Evolutionary conservation across 2,797 vertebrate species (phyloP), one percentile per base, ranked within the genome.

Genomic region (Sebastolobus altivelis): DNA sequence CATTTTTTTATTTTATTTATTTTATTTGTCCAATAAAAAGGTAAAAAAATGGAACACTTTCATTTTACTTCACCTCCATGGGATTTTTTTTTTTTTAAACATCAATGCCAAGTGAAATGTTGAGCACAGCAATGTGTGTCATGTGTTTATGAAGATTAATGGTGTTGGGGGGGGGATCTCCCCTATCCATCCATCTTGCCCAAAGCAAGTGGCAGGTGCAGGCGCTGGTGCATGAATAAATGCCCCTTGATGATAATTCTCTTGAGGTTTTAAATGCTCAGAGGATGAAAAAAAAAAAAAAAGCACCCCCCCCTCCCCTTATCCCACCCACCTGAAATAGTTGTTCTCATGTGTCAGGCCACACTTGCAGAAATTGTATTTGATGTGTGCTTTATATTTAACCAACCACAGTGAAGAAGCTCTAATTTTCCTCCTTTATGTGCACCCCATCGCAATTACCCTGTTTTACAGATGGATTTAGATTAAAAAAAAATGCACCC

Each of bases 151-250:
- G 83, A 90, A 93, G 94, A 94, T 93, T 80, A 91, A 94, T 94
- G 91, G 77, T 63, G 76, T 70, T 35, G 59, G 65, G 40, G 71
- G 60, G 75, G 83, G 75, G n/a, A 54, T 75, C 83, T 87, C 92
- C 92, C 87, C 85, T 78, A 88, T 89, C 87, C 86, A 92, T 93
- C 90, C 82, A 89, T 92, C 92, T 90, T 85, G 58, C 77, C 72
- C 72, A 76, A 77, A 79, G 89, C 84, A 81, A 89, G 88, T 87
- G 92, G 91, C 94, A 95, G 94, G 93, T 94, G 93, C 87, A 90
- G 88, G 88, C 90, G 61, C 79, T 82, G 81, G 81, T 86, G 93
- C 92, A 82, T 94, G 92, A 90, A 91, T 90, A 87, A 91, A 88
- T 87, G 87, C 63, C 75, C 86, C 89, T 90, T 92, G 87, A 92